Base-by-base conservation (phyloP, 1,140 invertebrate genomes). In the Drosophila virilis region DNA sequence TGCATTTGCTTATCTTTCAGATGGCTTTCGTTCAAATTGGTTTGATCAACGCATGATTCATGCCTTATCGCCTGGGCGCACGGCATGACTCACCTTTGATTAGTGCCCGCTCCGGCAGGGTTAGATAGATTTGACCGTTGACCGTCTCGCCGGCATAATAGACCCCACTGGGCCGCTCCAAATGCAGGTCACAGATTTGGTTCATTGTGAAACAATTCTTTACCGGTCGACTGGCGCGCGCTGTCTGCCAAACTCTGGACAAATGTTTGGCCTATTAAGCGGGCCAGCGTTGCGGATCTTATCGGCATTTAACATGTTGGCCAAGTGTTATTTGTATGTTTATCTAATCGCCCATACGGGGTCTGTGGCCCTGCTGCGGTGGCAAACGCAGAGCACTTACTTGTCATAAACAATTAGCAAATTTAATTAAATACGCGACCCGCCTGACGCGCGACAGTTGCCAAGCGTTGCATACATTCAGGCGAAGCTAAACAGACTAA, bases 81-180 rank as follows among this genome's bases (percentile, higher is more conserved):
- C 4, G 12, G 1, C 9, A 8, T 54, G 51, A 35, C n/a, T 68
- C 74, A 90, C 86, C 80, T 90, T 80, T 90, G 51, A 90, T 78
- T 55, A 91, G 50, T 8, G 80, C 64, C 12, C 88, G 86, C 45
- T 91, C 88, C 58, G 67, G 38, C 22, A 91, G 50, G 5, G 77
- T 78, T 43, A 91, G 2, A 13, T 77, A 74, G 9, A 91, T 69
- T 7, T 74, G 67, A 0, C 88, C 82, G 57, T 83, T 88, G 51
- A 77, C 69, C 6, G 70, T 91, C n/a, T 91, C 80, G 1, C 89
- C 89, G 33, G 89, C 75, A 3, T 73, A 13, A 54, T 91, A 91
- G 52, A 68, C 42, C 55, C 75, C 74, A 40, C 62, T 69, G 50
- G 74, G 70, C n/a, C 77, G 71, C 57, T 91, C 89, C 78, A 91